These are phyloP conservation scores for Misgurnus mizolepis DNA, from an alignment of 2,113 vertebrate species.

Conservation along the genomic window DNA sequence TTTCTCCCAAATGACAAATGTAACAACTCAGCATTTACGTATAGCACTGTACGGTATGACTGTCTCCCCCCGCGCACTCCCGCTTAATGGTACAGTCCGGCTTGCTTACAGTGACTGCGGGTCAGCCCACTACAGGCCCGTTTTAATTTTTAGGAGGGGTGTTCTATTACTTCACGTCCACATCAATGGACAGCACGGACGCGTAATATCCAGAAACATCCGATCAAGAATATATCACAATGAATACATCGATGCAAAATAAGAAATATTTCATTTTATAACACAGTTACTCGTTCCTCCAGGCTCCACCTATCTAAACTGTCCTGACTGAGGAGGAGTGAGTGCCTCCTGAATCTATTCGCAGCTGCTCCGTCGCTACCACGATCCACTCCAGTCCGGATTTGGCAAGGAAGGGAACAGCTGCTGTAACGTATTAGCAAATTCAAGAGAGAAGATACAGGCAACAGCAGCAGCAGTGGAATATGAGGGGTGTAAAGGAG, in stretches of 20 bases:
- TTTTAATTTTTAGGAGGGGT: conserved; percentile 46
- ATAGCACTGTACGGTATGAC: background rate
- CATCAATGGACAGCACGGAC: background rate
- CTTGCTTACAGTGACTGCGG: conserved; percentile 53
- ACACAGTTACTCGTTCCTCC: background rate
- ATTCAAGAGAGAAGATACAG: conserved; percentile 31
- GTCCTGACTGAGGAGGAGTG: conserved; percentile 35
- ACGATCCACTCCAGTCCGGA: conserved; percentile 52
- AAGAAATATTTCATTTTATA: background rate
- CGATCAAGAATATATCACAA: background rate
- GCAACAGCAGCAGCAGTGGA: background rate
- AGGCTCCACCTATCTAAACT: conserved; percentile 38
- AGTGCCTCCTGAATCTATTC: conserved; percentile 63
- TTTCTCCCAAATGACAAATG: background rate
- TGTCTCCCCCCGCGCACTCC: conserved; percentile 48
- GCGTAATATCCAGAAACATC: background rate
- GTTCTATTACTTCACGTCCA: conserved; percentile 5
- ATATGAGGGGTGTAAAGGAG: conserved; percentile 5
- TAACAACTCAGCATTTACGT: conserved; percentile 2
- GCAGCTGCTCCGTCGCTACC: conserved; percentile 51
- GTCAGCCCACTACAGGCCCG: conserved; percentile 50
- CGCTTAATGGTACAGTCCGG: conserved; percentile 58
- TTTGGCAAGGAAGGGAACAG: conserved; percentile 59
- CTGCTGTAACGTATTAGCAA: conserved; percentile 53
- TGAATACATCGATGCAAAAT: background rate